phyloP scores from a whole-genome alignment of 2,113 vertebrate species.

The Saccopteryx leptura region DNA sequence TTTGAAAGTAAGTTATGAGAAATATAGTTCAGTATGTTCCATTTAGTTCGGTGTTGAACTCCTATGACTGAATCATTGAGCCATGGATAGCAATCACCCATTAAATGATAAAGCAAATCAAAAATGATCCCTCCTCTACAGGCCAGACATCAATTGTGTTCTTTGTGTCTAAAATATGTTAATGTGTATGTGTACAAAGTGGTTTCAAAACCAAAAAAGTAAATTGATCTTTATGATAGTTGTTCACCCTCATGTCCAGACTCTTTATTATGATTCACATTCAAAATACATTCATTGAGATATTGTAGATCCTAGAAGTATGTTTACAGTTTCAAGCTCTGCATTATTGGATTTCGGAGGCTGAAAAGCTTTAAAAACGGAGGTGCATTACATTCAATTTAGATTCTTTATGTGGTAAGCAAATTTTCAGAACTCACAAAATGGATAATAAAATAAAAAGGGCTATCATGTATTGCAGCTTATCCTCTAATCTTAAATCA shows the following conservation, averaged over 20 bases:
- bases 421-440: slow-evolving; percentile 6
- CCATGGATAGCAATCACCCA: background rate
- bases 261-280: background rate
- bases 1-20: slow-evolving; percentile 46
- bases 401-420: background rate
- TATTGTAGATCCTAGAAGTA: background rate
- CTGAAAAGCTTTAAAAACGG: slow-evolving; percentile 4
- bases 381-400: background rate
- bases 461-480: background rate
- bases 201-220: background rate
- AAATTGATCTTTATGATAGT: background rate
- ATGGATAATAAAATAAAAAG: slow-evolving; percentile 29
- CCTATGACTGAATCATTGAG: background rate
- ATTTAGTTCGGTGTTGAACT: background rate
- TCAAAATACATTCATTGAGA: background rate
- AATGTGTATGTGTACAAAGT: background rate
- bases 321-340: background rate
- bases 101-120: background rate
- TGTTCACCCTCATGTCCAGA: background rate
- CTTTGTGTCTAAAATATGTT: background rate
- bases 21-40: slow-evolving; percentile 29
- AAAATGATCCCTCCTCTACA: background rate
- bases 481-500: slow-evolving; percentile 42
- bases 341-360: background rate
- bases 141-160: background rate